Evolutionary conservation across 2,888 invertebrate species (phyloP).

Genomic region (Mythimna loreyi): DNA sequence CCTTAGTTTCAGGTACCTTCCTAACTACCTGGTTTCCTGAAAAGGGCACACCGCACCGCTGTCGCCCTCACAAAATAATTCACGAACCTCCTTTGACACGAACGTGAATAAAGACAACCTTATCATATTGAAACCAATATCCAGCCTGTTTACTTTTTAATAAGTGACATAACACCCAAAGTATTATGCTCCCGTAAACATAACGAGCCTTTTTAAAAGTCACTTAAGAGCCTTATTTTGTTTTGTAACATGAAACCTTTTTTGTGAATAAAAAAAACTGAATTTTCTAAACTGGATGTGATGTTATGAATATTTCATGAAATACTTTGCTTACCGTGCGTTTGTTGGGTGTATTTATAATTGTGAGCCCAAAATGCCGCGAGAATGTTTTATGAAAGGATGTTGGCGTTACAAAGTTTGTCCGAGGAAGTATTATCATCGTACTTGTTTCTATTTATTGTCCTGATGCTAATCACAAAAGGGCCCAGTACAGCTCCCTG

Average conservation of each 20-base stretch:
- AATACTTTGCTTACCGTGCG: slow-evolving; percentile 49
- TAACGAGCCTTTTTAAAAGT: slow-evolving; percentile 52
- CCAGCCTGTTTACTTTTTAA: slow-evolving; percentile 17
- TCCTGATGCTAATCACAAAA: slow-evolving; percentile 2
- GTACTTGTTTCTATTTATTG: slow-evolving; percentile 2
- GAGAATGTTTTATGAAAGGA: slow-evolving; percentile 37
- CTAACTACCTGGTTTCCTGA: not conserved
- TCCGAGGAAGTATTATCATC: not conserved
- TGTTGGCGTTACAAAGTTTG: slow-evolving; percentile 7
- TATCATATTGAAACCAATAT: slow-evolving; percentile 27
- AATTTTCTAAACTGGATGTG: slow-evolving; percentile 50
- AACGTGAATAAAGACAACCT: not conserved
- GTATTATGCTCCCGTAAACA: slow-evolving; percentile 26
- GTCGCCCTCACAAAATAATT: slow-evolving; percentile 17
- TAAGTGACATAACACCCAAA: slow-evolving; percentile 26
- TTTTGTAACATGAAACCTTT: slow-evolving; percentile 47
- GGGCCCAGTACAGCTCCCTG: not conserved
- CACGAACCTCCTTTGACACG: not conserved
- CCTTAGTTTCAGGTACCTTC: not conserved
- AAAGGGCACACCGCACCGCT: not conserved
- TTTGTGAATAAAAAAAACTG: slow-evolving; percentile 32
- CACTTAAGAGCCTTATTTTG: slow-evolving; percentile 46
- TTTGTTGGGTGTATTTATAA: slow-evolving; percentile 47
- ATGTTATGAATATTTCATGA: slow-evolving; percentile 61
- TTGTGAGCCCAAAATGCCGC: slow-evolving; percentile 26